Base-by-base conservation (phyloP, 2,797 vertebrate genomes). In the Melanotaenia parkinsoni region DNA sequence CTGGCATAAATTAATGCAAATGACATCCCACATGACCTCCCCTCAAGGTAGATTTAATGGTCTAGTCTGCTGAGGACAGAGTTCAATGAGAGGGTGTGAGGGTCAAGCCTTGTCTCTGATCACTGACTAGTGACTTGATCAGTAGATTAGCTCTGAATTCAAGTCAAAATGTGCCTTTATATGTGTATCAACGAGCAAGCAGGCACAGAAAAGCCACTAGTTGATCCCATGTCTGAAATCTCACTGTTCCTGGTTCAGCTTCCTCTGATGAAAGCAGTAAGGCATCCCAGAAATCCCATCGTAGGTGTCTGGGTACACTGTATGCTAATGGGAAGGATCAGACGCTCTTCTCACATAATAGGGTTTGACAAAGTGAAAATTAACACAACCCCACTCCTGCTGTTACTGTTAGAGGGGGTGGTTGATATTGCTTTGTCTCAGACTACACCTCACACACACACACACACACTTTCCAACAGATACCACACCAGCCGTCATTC, bases 311-410 rank as follows among this genome's bases (percentile, higher is more conserved):
- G 74, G 74, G 79, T 82, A 81, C 64, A 72, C 67, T 83, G 75
- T 90, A 90, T 92, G 88, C 67, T 90, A 91, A 92, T 90, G 68
- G 69, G 18, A 60, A 61, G 78, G 84, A 88, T 86, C 86, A 89
- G 90, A 82, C 60, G 76, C 77, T 86, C 81, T 88, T 89, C 84
- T 91, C 89, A 91, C 90, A 88, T 92, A 92, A 91, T 90, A 75
- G 82, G 86, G 85, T 92, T 90, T 94, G 93, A 94, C 93, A 92
- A 93, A 88, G 89, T 93, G 93, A 91, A 93, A 93, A 94, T 93
- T 89, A 93, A 89, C 91, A 92, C 86, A 91, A 87, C 83, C 86
- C 67, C 89, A 86, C 86, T 89, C 90, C 91, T 90, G 88, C 91
- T 92, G 91, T 89, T 90, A 81, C 86, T 89, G 90, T 88, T 87